Conservation (phyloP, 2,888 invertebrate species). For the Caenorhabditis drosophilae region DNA sequence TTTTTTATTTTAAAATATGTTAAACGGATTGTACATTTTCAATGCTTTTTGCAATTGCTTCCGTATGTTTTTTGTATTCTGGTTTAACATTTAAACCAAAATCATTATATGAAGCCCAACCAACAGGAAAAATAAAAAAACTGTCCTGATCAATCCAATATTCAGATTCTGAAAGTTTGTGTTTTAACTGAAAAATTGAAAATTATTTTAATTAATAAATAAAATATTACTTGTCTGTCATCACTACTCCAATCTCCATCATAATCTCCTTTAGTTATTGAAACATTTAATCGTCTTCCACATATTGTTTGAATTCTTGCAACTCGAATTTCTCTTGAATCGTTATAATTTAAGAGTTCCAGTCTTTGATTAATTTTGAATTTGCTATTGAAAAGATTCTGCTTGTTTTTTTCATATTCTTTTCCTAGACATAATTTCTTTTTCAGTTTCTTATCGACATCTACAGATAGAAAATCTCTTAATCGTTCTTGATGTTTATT, state of each 20-base stretch:
- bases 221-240: conserved; percentile 28
- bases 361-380: conserved; percentile 47
- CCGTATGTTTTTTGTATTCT: conserved; percentile 46
- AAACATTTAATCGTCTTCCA: conserved; percentile 41
- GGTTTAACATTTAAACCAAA: conserved; percentile 82
- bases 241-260: conserved; percentile 13
- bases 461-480: conserved; percentile 1
- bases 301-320: conserved; percentile 38
- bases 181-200: conserved; percentile 10
- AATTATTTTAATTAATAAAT: neutral
- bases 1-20: neutral
- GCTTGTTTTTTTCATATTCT: conserved; percentile 5
- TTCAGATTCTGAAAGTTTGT: conserved; percentile 12
- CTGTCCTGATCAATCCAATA: conserved; percentile 78
- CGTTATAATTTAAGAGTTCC: conserved; percentile 48
- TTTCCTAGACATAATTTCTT: neutral
- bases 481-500: conserved; percentile 1
- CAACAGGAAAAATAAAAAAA: conserved; percentile 92
- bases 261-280: conserved; percentile 33
- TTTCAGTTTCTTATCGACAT: neutral
- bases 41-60: conserved; percentile 27
- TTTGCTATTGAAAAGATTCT: neutral
- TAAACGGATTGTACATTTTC: neutral
- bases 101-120: conserved; percentile 90
- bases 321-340: conserved; percentile 45